Evolutionary conservation across 1,140 invertebrate species (phyloP).

Genomic region (Drosophila pseudoobscura): DNA sequence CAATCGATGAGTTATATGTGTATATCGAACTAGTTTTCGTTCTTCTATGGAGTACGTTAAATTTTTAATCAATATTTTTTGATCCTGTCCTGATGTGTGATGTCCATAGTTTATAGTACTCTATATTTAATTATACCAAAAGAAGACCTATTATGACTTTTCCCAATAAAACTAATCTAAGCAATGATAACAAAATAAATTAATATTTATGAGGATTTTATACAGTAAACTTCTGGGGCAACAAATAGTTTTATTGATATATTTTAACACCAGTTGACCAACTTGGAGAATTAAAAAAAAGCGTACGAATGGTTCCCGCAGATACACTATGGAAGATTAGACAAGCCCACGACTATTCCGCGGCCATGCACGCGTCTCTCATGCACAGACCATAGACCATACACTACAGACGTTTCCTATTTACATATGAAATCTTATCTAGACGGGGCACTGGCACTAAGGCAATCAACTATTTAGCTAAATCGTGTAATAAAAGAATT

Average conservation of each 20-base stretch:
- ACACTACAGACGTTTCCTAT: conserved; percentile 22
- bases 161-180: too few species aligned
- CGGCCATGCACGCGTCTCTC: conserved; percentile 12
- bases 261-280: too few species aligned
- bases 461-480: conserved; percentile 33
- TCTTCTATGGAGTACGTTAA: background rate
- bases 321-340: background rate
- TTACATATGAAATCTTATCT: conserved; percentile 59
- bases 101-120: too few species aligned
- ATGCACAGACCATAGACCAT: conserved; percentile 1
- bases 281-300: too few species aligned
- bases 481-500: conserved; percentile 40
- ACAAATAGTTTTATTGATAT: too few species aligned
- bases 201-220: too few species aligned
- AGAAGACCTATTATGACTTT: too few species aligned
- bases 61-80: background rate
- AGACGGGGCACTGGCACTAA: conserved; percentile 3
- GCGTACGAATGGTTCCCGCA: background rate
- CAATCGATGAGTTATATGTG: background rate
- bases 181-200: too few species aligned
- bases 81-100: too few species aligned
- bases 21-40: background rate
- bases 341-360: background rate
- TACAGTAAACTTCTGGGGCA: too few species aligned
- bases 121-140: too few species aligned